A percentile compares a stretch with the other conserved stretches of the same genome.
These are phyloP conservation scores for Cranoglanis bouderius DNA, from an alignment of 2,113 vertebrate species.

Conservation along the genomic window DNA sequence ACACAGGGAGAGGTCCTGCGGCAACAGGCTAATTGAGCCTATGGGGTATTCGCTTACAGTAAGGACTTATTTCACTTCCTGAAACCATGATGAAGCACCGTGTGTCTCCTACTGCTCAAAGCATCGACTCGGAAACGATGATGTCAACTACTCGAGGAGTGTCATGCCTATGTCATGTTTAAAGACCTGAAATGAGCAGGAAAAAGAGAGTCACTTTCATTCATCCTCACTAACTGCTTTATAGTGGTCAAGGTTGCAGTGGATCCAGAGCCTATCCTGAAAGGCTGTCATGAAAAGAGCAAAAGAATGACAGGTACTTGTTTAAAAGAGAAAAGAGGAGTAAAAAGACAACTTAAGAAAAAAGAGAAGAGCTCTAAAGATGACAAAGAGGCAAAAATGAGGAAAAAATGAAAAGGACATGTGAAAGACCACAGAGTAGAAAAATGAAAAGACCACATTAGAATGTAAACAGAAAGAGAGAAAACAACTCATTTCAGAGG, in stretches of 20 bases:
- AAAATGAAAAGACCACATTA: not conserved
- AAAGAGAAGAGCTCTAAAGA: not conserved
- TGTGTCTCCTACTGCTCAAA: not conserved
- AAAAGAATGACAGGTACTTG: not conserved
- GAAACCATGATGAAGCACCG: conserved; percentile 12
- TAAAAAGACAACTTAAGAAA: not conserved
- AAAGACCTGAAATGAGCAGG: not conserved
- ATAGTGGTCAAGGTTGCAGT: not conserved
- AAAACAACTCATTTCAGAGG: not conserved
- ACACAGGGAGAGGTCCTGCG: conserved; percentile 64
- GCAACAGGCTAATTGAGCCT: conserved; percentile 70
- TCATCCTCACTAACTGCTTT: not conserved
- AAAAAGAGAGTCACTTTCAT: not conserved
- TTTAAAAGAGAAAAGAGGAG: not conserved
- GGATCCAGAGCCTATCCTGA: not conserved
- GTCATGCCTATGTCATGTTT: not conserved
- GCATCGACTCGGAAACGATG: not conserved
- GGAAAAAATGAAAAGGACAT: not conserved
- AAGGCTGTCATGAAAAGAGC: not conserved
- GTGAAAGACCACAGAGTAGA: not conserved
- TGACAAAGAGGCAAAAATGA: not conserved
- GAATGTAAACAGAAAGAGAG: not conserved
- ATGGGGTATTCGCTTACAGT: conserved; percentile 69
- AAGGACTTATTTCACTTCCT: conserved; percentile 40
- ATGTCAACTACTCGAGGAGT: not conserved